These are phyloP conservation scores for Phyllopteryx taeniolatus DNA, from an alignment of 2,113 vertebrate genomes.

Conservation along the genomic window DNA sequence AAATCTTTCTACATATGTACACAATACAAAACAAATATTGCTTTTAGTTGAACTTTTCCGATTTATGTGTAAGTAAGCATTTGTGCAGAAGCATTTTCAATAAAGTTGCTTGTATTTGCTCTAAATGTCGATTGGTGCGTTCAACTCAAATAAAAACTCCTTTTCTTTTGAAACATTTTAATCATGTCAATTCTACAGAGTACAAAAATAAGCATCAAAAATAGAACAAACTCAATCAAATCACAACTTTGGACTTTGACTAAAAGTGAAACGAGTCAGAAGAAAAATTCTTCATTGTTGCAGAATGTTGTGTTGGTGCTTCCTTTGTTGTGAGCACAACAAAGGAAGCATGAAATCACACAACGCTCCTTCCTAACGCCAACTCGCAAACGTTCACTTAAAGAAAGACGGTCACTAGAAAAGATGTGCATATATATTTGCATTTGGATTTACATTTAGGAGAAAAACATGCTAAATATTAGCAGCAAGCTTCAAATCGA, in stretches of 20 bases:
- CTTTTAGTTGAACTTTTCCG: neutral
- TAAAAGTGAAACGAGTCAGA: constrained; percentile 14
- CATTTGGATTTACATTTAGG: too few species aligned
- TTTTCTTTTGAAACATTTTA: constrained; percentile 33
- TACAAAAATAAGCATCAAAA: constrained; percentile 68
- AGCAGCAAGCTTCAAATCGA: constrained; percentile 27
- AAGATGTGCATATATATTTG: constrained; percentile 28
- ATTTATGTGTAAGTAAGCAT: neutral
- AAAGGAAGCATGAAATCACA: too few species aligned
- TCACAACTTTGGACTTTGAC: constrained; percentile 33
- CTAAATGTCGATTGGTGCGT: too few species aligned
- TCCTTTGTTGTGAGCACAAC: too few species aligned
- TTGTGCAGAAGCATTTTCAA: constrained; percentile 18
- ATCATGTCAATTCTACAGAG: constrained; percentile 39
- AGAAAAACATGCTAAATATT: constrained; percentile 63
- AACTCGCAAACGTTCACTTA: too few species aligned
- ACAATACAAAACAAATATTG: too few species aligned
- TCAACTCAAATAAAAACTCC: too few species aligned
- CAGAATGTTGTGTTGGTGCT: too few species aligned
- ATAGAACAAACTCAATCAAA: constrained; percentile 45
- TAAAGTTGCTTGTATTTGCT: neutral
- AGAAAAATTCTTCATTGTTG: neutral
- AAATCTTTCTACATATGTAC: too few species aligned
- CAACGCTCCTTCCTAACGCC: too few species aligned
- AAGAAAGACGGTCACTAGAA: neutral